Base-by-base conservation (phyloP, 2,113 vertebrate genomes). In the Gymnarchus niloticus region DNA sequence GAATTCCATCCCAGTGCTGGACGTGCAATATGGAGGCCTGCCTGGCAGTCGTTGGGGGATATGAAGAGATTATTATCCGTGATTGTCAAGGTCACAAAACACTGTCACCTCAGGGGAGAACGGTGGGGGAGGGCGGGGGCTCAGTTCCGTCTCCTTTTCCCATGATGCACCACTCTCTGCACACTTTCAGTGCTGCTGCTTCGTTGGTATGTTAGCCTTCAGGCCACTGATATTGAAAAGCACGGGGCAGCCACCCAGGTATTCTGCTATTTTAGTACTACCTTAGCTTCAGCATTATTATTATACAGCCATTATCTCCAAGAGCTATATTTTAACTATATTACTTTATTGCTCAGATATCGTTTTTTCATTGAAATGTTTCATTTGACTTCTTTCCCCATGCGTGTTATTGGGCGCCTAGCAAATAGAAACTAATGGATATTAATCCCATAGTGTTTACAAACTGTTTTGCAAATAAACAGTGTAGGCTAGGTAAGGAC, bases 31-130 rank as follows among this genome's bases (percentile, higher is more conserved):
- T 37, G 41, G 19, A 44, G 46, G 76, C 76, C 8, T n/a, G 46
- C 37, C 76, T 37, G 23, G 76, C 44, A 21, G 76, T 80, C 76
- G 44, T 80, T 80, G 76, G 41, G 46, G 41, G 46, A 80, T 49
- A 48, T 48, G 76, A 80, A 48, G 41, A 80, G 41, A 80, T 80
- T 80, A 48, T 48, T 80, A 80, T 49, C 76, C 44, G 19, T 44
- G 76, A 48, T 49, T 49, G 41, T 80, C 76, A 80, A 80, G 76
- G 76, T 80, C 76, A 80, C 76, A 80, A 37, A 48, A n/a, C 44
- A 49, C 76, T 80, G 76, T 80, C 76, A 44, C 76, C 76, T 80
- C 76, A 21, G 76, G 76, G 76, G 76, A 49, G 69, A 76, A 76
- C 19, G 12, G 6, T 7, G 21, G 8, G 44, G 73, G 44, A 2